Base-by-base conservation (phyloP, 2,888 invertebrate genomes). In the Gnatocerus cornutus region DNA sequence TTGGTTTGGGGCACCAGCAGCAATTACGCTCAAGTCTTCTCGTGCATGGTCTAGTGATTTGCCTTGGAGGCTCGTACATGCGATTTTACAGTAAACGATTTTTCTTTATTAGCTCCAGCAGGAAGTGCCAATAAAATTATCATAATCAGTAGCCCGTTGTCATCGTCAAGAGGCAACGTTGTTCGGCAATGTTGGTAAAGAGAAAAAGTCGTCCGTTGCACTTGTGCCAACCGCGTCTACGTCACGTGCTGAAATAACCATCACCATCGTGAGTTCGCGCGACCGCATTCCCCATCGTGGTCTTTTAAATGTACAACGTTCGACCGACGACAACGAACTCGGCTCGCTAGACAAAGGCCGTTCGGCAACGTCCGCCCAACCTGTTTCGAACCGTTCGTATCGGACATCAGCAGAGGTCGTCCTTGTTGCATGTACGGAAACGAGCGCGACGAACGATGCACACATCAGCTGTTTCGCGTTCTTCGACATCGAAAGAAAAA, bases 401-500 rank as follows among this genome's bases (percentile, higher is more conserved):
- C 58, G 66, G 66, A 66, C 66, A 66, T 66, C 66, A 56, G 37
- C 66, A 56, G 33, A 58, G 66, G 58, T 56, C 50, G 66, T 66
- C 66, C 59, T 56, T 66, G 16, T 66, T 58, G 46, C 50, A 50
- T 55, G 50, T 46, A 58, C 58, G 66, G 56, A 58, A 66, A 50
- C 65, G 65, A 65, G 56, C 43, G 65, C 65, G 65, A 65, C 46
- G 55, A 50, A 58, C 58, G 53, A 45, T 45, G 65, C 53, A 55
- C 56, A 58, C 66, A 66, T 66, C 66, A 66, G 66, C 66, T 66
- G 66, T 66, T 66, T 63, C 43, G 63, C 63, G 39, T 50, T 63
- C 53, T 52, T 63, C 63, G 63, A 63, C 52, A 29, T 43, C 53
- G 4, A 53, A 72, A 70, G 73, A 73, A 77, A 77, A 77, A 74